phyloP scores from a whole-genome alignment of 2,888 invertebrate genomes.

The Octonoba sinensis region DNA sequence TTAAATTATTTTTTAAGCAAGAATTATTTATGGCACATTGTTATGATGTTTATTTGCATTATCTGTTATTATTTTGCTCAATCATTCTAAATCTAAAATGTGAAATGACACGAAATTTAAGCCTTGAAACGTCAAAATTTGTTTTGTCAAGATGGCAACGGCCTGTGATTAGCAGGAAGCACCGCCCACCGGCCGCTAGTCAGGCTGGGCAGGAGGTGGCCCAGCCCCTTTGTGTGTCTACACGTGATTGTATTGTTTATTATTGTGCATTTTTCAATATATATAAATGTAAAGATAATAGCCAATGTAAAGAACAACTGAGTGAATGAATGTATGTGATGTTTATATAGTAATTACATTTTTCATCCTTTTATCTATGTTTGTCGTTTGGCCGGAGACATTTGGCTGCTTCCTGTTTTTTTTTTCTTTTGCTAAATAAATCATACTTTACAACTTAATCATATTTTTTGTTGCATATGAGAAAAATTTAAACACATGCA shows the following conservation, averaged over 20 bases:
- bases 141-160: slow-evolving; percentile 15
- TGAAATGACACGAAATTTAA: no score
- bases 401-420: slow-evolving; percentile 64
- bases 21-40: no score
- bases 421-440: slow-evolving; percentile 54
- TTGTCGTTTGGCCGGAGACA: slow-evolving; percentile 56
- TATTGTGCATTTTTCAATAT: slow-evolving; percentile 42
- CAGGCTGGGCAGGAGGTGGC: slow-evolving; percentile 49
- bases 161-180: slow-evolving; percentile 59
- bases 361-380: slow-evolving; percentile 55
- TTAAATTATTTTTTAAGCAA: no score
- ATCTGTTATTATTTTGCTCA: no score
- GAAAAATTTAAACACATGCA: no score
- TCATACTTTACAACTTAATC: slow-evolving; percentile 51
- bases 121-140: no score
- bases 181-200: slow-evolving; percentile 59
- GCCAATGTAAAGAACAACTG: slow-evolving; percentile 53
- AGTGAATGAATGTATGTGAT: slow-evolving; percentile 56
- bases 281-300: slow-evolving; percentile 27
- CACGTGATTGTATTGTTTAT: slow-evolving; percentile 52
- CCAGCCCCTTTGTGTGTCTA: slow-evolving; percentile 46
- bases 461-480: no score
- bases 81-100: no score
- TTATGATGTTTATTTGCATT: no score
- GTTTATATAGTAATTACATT: slow-evolving; percentile 58